Base-by-base conservation (phyloP, 2,797 vertebrate genomes). In the Dermochelys coriacea region DNA sequence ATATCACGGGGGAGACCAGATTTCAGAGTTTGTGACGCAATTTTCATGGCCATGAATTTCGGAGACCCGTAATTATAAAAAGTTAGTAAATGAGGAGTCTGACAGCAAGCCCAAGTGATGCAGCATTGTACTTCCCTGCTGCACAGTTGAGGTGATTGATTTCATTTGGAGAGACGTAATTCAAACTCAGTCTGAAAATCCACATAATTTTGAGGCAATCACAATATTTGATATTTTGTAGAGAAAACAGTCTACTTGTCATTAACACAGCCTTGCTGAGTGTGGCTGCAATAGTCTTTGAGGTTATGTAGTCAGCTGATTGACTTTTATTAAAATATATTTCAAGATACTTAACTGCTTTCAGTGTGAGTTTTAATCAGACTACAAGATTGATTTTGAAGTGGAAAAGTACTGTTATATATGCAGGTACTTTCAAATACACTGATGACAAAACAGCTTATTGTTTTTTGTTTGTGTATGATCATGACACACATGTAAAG, bases 301-400 rank as follows among this genome's bases (percentile, higher is more conserved):
- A 85, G 55, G 74, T 92, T 94, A 31, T 45, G 50, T 77, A 91
- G 85, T 37, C 87, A 87, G 77, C 80, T 52, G 82, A 87, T 91
- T 75, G 45, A 80, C 85, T 84, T 93, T 0, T 1, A 88, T 50
- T 78, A 41, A 94, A 93, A 84, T 85, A 27, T 21, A 81, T 92
- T 93, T 50, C 78, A 7, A 37, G 59, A 68, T 80, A 68, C 77
- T 49, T 49, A 94, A 52, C 21, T 91, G 47, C 49, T 25, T 52
- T 93, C 83, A 57, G 52, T 61, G 68, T 29, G 91, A 90, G 57
- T 95, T 96, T 96, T 94, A 87, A 81, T 25, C 88, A 64, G 86
- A n/a, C 79, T 87, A 55, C 9, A 16, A 19, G 77, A 64, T 84
- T 82, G 16, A 12, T 1, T 78, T 77, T 86, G 85, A 79, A 89